Evolutionary conservation across 2,888 invertebrate genomes (phyloP).

Genomic region (Dolomedes plantarius): DNA sequence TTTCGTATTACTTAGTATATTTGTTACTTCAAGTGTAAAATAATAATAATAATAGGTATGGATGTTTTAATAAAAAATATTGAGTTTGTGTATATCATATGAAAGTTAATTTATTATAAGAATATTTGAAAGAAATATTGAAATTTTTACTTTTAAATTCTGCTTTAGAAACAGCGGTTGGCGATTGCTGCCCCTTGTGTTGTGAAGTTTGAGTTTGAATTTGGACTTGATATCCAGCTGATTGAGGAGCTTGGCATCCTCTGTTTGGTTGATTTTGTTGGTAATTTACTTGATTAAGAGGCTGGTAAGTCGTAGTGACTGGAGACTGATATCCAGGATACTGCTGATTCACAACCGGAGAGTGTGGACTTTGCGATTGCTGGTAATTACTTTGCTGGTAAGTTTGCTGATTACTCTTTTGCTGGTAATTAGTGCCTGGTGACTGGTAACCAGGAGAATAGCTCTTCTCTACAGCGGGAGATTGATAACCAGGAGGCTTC

Average conservation of each 20-base stretch:
- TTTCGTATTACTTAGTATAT: too few relatives aligned
- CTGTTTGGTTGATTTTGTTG: slow-evolving; percentile 2
- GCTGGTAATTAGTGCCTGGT: slow-evolving; percentile 20
- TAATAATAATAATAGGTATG: too few relatives aligned
- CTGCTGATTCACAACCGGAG: not conserved
- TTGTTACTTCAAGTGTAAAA: too few relatives aligned
- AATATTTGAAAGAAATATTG: too few relatives aligned
- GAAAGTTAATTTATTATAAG: too few relatives aligned
- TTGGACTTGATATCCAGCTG: slow-evolving; percentile 1
- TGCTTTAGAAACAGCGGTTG: slow-evolving; percentile 40
- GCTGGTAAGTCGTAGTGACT: slow-evolving; percentile 19
- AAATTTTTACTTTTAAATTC: slow-evolving; percentile 62
- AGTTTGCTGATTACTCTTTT: slow-evolving; percentile 2
- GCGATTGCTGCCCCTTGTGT: slow-evolving; percentile 11
- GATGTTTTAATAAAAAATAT: too few relatives aligned
- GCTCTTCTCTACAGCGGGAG: slow-evolving; percentile 28
- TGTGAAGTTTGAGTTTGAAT: slow-evolving; percentile 2
- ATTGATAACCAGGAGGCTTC: slow-evolving; percentile 45
- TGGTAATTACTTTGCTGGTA: slow-evolving; percentile 17
- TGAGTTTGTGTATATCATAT: too few relatives aligned
- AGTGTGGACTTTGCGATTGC: slow-evolving; percentile 3
- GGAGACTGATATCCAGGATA: slow-evolving; percentile 34
- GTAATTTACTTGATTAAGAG: slow-evolving; percentile 42
- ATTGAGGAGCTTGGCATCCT: slow-evolving; percentile 10
- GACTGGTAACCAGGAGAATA: slow-evolving; percentile 9